A percentile compares a stretch with the other conserved stretches of the same genome.
Conservation (phyloP, 2,113 vertebrate genomes). For the Stegostoma tigrinum region DNA sequence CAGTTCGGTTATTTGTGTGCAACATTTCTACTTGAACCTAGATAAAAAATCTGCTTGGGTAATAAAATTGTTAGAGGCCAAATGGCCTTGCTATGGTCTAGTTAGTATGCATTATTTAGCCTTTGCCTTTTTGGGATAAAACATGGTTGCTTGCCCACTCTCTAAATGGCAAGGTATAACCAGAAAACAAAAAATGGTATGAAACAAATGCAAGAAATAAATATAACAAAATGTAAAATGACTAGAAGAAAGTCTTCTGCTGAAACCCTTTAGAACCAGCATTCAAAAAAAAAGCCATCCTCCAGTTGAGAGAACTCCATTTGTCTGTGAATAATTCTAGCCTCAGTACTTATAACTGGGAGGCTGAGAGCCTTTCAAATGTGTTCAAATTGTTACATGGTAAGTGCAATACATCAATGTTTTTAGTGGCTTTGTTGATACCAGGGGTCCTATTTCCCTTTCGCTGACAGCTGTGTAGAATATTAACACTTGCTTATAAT, state of each 20-base stretch:
- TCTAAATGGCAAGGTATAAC: neutral
- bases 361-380: neutral
- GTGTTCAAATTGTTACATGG: neutral
- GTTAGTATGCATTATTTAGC: neutral
- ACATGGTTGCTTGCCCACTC: neutral
- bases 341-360: neutral
- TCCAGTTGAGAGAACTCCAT: slow-evolving; percentile 6
- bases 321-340: slow-evolving; percentile 23
- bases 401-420: slow-evolving; percentile 14
- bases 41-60: neutral
- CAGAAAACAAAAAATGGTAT: neutral
- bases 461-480: neutral
- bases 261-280: neutral
- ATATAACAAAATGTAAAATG: neutral
- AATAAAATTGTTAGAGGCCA: neutral
- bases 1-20: neutral
- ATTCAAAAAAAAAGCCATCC: slow-evolving; percentile 1
- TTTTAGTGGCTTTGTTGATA: neutral
- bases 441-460: neutral
- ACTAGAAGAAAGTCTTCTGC: neutral
- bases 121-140: neutral
- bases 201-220: neutral
- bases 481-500: neutral
- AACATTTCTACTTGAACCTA: neutral
- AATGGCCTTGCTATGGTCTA: neutral